Base-by-base conservation (phyloP, 2,888 invertebrate species). In the Drosophila fulvimacula region DNA sequence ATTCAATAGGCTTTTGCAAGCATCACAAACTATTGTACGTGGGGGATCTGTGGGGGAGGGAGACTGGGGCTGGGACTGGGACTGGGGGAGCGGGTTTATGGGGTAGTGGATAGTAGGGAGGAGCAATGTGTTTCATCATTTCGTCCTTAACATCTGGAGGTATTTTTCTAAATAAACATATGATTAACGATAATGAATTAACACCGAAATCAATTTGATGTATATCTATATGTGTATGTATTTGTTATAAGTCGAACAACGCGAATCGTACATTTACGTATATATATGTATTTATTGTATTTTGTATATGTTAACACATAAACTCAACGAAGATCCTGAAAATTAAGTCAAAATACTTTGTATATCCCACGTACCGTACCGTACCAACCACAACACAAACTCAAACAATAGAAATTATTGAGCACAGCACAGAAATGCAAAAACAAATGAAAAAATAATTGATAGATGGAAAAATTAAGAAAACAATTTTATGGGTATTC, bases 21-120 rank as follows among this genome's bases (percentile, higher is more conserved):
- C 82, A 83, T 84, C 85, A 83, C 88, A 82, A 81, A 80, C 79
- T 79, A 79, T 66, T 78, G 79, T 63, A 76, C 74, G 64, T 44
- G 46, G 59, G 48, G 15, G 17, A 42, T 41, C 5, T 36, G 58
- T 36, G 21, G 27, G 19, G 52, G 42, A 9, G 21, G 67, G 27
- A 24, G 49, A 60, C 36, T 17, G 51, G 51, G 51, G n/a, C 36
- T 51, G 21, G 34, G 53, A 42, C n/a, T 11, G 49, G 49, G 32
- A 24, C 9, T 39, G 17, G 41, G 41, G 19, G 6, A 30, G 30
- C 10, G 56, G 21, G n/a, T 27, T 39, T 39, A 17, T 48, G 27
- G 69, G 49, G 27, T 42, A 21, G 44, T 46, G 58, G 21, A 21
- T 42, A 42, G 17, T 52, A 38, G 53, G 38, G 38, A 59, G 55